phyloP scores from a whole-genome alignment of 2,888 invertebrate species.

The Synergus itoensis region DNA sequence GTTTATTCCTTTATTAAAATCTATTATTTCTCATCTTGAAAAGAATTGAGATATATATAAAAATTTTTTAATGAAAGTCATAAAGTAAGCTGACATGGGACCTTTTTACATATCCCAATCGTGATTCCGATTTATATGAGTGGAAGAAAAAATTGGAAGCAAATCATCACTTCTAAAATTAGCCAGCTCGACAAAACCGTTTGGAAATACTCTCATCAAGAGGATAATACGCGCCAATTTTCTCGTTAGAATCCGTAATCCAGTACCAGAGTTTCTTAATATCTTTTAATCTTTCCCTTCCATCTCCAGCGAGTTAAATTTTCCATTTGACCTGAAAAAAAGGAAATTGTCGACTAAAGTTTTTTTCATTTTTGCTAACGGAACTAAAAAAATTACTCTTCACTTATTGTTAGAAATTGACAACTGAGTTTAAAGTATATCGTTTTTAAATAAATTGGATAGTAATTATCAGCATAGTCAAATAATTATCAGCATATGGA shows the following conservation, averaged over 20 bases:
- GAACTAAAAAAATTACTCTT: background rate
- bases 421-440: background rate
- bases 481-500: no score
- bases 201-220: background rate
- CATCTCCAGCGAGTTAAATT: background rate
- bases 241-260: background rate
- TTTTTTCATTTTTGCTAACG: background rate
- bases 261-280: constrained; percentile 1
- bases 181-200: background rate
- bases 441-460: no score
- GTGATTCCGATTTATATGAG: background rate
- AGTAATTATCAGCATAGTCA: no score
- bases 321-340: background rate
- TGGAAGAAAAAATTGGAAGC: background rate
- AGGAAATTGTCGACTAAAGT: background rate
- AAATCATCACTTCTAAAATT: background rate
- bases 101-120: background rate
- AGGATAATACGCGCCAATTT: background rate
- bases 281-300: background rate
- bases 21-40: background rate
- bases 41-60: background rate
- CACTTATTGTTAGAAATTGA: background rate
- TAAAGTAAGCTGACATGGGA: background rate
- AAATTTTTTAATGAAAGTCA: no score
- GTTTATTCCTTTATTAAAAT: background rate